phyloP scores from a whole-genome alignment of 2,888 invertebrate species.

The Drosophila lutescens region DNA sequence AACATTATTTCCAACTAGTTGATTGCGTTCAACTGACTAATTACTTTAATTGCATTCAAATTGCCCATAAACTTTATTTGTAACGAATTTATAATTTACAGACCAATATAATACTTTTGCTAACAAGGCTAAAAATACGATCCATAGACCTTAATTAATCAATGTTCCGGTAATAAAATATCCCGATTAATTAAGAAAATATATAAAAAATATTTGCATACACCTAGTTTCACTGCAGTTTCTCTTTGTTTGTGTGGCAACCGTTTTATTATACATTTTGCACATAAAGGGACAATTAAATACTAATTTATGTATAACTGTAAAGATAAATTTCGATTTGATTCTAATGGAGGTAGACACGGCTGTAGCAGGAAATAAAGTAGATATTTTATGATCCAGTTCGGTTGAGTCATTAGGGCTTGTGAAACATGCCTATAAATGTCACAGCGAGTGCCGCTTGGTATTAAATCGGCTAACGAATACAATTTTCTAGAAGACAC shows the following conservation, averaged over 20 bases:
- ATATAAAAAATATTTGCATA: constrained; percentile 10
- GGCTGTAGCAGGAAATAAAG: constrained; percentile 20
- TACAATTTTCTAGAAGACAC: constrained; percentile 28
- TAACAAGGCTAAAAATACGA: neutral
- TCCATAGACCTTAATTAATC: neutral
- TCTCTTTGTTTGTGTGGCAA: neutral
- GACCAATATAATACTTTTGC: neutral
- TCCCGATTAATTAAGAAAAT: constrained; percentile 16
- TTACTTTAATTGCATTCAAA: neutral
- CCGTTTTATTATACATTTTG: constrained; percentile 23
- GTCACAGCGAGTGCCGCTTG: constrained; percentile 28
- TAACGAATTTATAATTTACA: neutral
- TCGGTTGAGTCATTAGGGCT: constrained; percentile 39
- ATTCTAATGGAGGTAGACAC: constrained; percentile 28
- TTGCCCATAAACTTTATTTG: neutral
- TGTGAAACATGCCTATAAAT: constrained; percentile 39
- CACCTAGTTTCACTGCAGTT: neutral
- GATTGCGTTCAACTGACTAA: neutral
- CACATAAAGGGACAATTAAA: constrained; percentile 33
- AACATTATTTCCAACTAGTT: neutral
- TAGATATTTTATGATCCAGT: constrained; percentile 15
- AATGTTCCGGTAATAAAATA: constrained; percentile 16
- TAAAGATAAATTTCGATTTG: constrained; percentile 31
- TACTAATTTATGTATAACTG: constrained; percentile 27
- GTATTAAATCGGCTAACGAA: constrained; percentile 29